These are phyloP conservation scores for Drosophila punjabiensis DNA, from an alignment of 1,140 invertebrate genomes.

Conservation along the genomic window DNA sequence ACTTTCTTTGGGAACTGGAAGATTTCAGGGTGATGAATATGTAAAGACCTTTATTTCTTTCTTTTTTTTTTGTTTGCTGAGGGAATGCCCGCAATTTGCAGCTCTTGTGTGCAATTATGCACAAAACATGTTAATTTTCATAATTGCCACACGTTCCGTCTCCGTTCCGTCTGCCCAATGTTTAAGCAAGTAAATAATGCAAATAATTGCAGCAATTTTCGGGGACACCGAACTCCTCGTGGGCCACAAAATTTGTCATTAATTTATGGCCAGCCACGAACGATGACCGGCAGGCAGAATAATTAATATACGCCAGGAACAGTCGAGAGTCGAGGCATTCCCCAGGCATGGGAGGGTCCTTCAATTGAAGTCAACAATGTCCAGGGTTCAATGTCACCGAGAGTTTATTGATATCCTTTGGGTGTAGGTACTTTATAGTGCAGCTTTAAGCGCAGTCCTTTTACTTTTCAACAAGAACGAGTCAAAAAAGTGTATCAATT, in stretches of 20 bases:
- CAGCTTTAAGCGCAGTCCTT: background rate
- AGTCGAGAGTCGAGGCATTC: no score
- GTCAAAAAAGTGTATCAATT: background rate
- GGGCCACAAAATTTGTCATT: slow-evolving; percentile 39
- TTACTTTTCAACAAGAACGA: no score
- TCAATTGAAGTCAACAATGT: slow-evolving; percentile 25
- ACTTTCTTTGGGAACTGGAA: slow-evolving; percentile 14
- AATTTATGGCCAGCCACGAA: slow-evolving; percentile 72
- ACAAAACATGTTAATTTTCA: slow-evolving; percentile 54
- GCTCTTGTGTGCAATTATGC: slow-evolving; percentile 29
- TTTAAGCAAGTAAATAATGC: slow-evolving; percentile 53
- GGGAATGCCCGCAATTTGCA: slow-evolving; percentile 8
- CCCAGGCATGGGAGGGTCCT: slow-evolving; percentile 7
- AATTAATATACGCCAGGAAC: slow-evolving; percentile 61
- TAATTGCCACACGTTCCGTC: slow-evolving; percentile 36
- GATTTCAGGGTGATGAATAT: slow-evolving; percentile 49
- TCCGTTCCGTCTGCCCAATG: background rate
- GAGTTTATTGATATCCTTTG: slow-evolving; percentile 36
- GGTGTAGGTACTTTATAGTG: background rate
- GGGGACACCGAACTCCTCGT: slow-evolving; percentile 53
- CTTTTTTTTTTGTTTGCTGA: slow-evolving; percentile 5
- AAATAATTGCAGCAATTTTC: slow-evolving; percentile 63
- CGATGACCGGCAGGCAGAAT: slow-evolving; percentile 44
- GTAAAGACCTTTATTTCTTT: slow-evolving; percentile 27
- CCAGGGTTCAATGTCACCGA: slow-evolving; percentile 58